These are phyloP conservation scores for Eilema griseolum DNA, from an alignment of 2,888 invertebrate species.

Conservation along the genomic window DNA sequence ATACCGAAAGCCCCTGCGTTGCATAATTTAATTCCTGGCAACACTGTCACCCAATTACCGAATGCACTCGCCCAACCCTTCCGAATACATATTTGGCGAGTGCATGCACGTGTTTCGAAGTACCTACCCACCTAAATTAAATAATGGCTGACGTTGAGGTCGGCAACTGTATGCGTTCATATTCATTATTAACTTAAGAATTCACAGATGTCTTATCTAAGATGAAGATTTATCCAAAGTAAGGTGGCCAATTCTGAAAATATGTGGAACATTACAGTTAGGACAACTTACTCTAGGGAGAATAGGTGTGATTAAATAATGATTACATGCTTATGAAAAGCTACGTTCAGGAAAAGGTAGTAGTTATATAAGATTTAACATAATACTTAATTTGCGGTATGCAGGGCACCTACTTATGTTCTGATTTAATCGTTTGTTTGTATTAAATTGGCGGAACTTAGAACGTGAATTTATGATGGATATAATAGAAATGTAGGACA, in stretches of 20 bases:
- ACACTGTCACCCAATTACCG: not conserved
- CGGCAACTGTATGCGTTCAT: not conserved
- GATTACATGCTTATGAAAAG: no score
- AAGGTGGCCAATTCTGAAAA: not conserved
- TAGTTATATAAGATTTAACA: not conserved
- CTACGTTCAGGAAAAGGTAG: not conserved
- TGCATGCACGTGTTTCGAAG: not conserved
- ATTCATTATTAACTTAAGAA: not conserved
- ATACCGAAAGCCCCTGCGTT: not conserved
- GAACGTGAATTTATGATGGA: not conserved
- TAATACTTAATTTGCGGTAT: not conserved
- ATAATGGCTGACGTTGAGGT: not conserved
- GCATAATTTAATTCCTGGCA: constrained; percentile 11
- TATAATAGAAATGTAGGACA: not conserved
- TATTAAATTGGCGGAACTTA: not conserved
- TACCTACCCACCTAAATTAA: constrained; percentile 1
- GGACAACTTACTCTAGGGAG: not conserved
- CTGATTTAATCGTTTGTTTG: not conserved
- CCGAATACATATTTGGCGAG: constrained; percentile 11
- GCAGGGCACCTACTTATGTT: not conserved
- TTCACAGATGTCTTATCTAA: not conserved
- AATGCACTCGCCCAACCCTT: not conserved
- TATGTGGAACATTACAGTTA: not conserved
- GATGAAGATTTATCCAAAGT: not conserved
- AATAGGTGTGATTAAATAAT: no score